Conservation (phyloP, 92 coral and sea anemone species). For the Zoanthus sociatus region DNA sequence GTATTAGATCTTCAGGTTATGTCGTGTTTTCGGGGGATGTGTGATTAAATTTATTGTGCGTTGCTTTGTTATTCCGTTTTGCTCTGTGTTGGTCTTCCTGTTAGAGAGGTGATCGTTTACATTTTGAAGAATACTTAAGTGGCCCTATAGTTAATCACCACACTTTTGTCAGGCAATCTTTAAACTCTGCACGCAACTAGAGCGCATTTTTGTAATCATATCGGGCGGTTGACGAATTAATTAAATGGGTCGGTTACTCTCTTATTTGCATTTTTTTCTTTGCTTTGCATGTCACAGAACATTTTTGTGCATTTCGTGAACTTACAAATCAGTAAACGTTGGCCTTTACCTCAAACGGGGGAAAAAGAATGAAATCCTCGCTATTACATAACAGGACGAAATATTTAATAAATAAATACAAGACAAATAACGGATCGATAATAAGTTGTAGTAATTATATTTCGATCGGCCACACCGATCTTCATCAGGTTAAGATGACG, state of each 20-base stretch:
- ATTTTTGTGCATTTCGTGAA: too few relatives aligned
- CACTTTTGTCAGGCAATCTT: slow-evolving; percentile 26
- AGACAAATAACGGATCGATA: too few relatives aligned
- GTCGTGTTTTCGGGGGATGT: not conserved
- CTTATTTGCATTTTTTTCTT: too few relatives aligned
- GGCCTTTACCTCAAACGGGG: too few relatives aligned
- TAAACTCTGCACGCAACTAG: slow-evolving; percentile 22
- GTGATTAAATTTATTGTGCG: slow-evolving; percentile 25
- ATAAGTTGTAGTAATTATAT: too few relatives aligned
- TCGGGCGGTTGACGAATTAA: slow-evolving; percentile 32
- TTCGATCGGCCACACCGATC: too few relatives aligned
- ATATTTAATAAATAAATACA: too few relatives aligned
- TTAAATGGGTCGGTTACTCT: not conserved
- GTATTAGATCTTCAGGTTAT: not conserved
- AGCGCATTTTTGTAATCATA: slow-evolving; percentile 28
- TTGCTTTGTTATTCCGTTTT: slow-evolving; percentile 15
- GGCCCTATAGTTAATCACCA: slow-evolving; percentile 9
- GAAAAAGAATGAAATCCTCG: too few relatives aligned
- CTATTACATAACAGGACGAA: too few relatives aligned
- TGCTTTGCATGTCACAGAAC: too few relatives aligned
- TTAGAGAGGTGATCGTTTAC: slow-evolving; percentile 35
- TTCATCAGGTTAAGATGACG: too few relatives aligned
- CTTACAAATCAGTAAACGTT: too few relatives aligned
- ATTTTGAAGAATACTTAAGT: not conserved
- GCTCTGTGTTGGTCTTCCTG: slow-evolving; percentile 29